Base-by-base conservation (phyloP, 2,797 vertebrate species). In the Argyrosomus regius region DNA sequence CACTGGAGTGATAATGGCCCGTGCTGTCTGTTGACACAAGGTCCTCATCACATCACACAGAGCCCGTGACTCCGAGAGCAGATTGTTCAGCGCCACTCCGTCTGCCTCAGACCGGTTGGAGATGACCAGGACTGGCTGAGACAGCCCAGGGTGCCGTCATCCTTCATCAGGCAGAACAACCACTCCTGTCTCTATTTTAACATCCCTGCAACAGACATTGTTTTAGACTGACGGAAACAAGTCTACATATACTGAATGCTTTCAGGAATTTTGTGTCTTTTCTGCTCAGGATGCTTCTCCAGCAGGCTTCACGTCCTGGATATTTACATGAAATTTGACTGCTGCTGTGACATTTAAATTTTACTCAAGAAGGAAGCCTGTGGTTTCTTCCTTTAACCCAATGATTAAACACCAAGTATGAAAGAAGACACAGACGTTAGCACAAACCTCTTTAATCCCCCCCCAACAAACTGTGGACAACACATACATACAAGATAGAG, bases 391-490 rank as follows among this genome's bases (percentile, higher is more conserved):
- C 17, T 68, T 16, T n/a, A 26, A 16, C 12, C 16, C 12, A 22
- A 3, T 20, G 31, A 54, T 56, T 12, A 45, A 52, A 20, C 4
- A 13, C 2, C 1, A 18, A 56, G 73, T 12, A 76, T 28, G 12
- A 65, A 57, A 72, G 53, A 67, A 59, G 63, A 82, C 74, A 58
- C 45, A 26, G 26, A 52, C 9, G 78, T 88, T 94, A 93, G 80
- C 85, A 90, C 88, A 93, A 95, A 94, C 75, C 87, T 66, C 54
- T 94, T 96, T 95, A 95, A 91, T 95, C 81, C 80, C 78, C 78
- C 84, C 88, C 85, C 87, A 89, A 91, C 85, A 92, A 92, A 92
- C 85, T 82, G 81, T 89, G 77, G 90, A 94, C 89, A 93, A 92
- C 90, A 94, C 88, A 90, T 82, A 90, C 90, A 93, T 90, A 90